Percentiles rank a stretch among this genome's conserved stretches.
Evolutionary conservation across 2,797 vertebrate species (phyloP).

Genomic region (Sylvilagus floridanus): DNA sequence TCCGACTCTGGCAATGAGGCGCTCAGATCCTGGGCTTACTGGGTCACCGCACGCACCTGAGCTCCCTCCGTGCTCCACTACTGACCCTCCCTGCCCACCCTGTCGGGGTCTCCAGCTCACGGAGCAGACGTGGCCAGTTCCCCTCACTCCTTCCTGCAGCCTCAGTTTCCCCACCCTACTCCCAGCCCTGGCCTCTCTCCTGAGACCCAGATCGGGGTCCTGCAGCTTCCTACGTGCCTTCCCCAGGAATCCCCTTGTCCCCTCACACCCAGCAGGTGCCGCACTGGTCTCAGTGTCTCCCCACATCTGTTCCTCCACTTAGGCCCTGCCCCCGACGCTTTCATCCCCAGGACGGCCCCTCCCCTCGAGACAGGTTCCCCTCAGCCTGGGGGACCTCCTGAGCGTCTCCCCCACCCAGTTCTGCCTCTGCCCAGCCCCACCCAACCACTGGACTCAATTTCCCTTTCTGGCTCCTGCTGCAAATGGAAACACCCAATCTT

Average conservation of each 20-base stretch:
- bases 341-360: background rate
- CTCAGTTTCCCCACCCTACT: background rate
- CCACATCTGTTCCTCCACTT: background rate
- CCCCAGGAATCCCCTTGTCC: too few relatives aligned
- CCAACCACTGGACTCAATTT: background rate
- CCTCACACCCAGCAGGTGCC: background rate
- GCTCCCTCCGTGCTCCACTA: background rate
- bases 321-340: background rate
- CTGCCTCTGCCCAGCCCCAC: background rate
- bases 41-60: rapidly evolving
- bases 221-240: constrained; percentile 64
- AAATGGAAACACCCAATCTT: background rate
- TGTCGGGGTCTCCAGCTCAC: background rate
- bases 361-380: constrained; percentile 49
- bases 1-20: background rate
- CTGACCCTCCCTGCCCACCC: background rate
- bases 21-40: background rate
- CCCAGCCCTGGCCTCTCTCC: background rate
- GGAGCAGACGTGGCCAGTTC: background rate
- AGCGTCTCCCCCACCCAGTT: background rate
- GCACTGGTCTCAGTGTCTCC: background rate
- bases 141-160: background rate
- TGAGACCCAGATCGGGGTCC: constrained; percentile 52
- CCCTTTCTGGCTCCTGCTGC: background rate
- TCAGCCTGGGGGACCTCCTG: background rate